Conservation (phyloP, 2,113 vertebrate species). For the Zapornia atra region DNA sequence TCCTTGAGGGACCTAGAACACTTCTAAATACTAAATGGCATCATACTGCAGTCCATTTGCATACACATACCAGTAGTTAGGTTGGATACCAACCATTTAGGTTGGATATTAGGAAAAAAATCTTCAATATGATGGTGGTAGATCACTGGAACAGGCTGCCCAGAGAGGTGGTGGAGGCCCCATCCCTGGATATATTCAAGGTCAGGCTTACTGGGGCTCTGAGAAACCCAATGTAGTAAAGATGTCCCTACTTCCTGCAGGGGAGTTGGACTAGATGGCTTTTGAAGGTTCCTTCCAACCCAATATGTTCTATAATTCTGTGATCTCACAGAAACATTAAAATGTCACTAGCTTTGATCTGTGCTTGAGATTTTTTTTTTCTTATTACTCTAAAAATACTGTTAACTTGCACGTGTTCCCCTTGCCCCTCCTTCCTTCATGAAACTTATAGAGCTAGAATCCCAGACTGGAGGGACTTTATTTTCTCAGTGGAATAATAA, state of each 20-base stretch:
- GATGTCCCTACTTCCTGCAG: too few species aligned
- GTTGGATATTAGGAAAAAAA: too few species aligned
- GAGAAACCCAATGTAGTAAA: too few species aligned
- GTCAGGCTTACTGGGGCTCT: too few species aligned
- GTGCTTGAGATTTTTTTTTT: neutral
- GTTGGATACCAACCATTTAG: too few species aligned
- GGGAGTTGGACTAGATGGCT: too few species aligned
- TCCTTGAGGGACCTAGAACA: neutral
- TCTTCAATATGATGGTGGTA: too few species aligned
- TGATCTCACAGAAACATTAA: neutral
- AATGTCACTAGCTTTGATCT: accelerated
- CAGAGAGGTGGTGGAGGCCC: too few species aligned
- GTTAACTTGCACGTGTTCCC: neutral
- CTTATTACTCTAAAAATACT: neutral
- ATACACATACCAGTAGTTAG: neutral
- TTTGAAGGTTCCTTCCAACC: too few species aligned
- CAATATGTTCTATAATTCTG: too few species aligned
- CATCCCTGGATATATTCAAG: too few species aligned
- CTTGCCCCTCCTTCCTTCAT: accelerated
- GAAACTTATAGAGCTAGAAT: neutral
- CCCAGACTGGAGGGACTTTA: neutral
- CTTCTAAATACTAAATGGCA: neutral
- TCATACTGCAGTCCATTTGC: neutral
- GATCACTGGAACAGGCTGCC: too few species aligned
- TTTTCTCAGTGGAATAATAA: neutral